These are phyloP conservation scores for Anguilla marmorata DNA, from an alignment of 2,797 vertebrate species.

Conservation along the genomic window DNA sequence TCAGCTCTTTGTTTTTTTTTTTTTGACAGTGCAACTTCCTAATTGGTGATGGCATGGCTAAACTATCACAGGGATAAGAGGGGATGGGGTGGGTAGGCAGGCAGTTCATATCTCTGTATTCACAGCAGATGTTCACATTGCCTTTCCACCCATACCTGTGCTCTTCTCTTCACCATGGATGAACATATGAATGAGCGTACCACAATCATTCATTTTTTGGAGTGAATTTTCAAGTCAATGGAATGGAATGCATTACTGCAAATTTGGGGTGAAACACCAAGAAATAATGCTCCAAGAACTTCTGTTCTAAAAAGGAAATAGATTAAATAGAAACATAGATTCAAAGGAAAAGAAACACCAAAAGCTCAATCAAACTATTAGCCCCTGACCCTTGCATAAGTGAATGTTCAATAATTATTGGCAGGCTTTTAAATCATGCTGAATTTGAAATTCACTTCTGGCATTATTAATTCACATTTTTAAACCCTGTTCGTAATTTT, in stretches of 20 bases:
- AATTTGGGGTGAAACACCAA: neutral
- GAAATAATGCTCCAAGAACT: neutral
- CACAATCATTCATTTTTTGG: neutral
- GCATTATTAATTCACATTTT: neutral
- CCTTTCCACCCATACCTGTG: neutral
- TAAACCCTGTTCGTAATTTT: neutral
- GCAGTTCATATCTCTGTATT: neutral
- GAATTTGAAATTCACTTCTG: neutral
- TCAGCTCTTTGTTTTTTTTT: neutral
- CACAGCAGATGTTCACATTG: neutral
- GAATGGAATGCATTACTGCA: neutral
- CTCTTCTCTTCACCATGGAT: neutral
- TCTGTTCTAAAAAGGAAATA: neutral
- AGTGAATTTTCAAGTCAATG: neutral
- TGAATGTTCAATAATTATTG: slow-evolving; percentile 1
- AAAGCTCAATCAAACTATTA: neutral
- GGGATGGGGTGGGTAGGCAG: neutral
- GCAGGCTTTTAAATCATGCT: neutral
- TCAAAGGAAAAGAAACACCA: neutral
- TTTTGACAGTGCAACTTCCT: neutral
- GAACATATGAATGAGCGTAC: neutral
- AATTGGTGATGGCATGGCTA: neutral
- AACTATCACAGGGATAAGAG: neutral
- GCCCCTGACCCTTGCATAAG: neutral
- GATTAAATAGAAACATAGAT: neutral